Conservation (phyloP, 2,797 vertebrate species). For the Pitangus sulphuratus region DNA sequence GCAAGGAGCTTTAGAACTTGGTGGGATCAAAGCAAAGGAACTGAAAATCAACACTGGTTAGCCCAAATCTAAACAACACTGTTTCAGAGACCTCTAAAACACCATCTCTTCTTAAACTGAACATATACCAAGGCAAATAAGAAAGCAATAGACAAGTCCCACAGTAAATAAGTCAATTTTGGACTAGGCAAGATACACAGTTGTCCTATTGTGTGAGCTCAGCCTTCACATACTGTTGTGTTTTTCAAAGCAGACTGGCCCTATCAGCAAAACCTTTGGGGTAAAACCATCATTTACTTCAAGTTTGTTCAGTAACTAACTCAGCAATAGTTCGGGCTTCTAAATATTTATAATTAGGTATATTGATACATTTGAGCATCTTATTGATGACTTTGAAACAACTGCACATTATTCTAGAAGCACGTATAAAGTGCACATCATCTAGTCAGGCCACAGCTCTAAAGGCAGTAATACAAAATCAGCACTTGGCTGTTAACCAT, state of each 20-base stretch:
- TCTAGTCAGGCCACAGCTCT: neutral
- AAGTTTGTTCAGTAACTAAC: neutral
- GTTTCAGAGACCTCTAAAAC: neutral
- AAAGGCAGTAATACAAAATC: neutral
- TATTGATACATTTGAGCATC: neutral
- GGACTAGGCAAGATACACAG: neutral
- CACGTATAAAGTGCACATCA: neutral
- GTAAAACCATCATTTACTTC: neutral
- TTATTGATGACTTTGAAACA: neutral
- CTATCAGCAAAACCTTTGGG: neutral
- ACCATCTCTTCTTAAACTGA: neutral
- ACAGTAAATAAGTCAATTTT: neutral
- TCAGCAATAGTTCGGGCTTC: neutral
- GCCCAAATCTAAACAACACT: neutral
- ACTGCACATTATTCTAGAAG: neutral
- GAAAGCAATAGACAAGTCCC: neutral
- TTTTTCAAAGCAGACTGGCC: neutral
- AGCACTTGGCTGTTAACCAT: neutral
- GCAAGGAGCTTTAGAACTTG: neutral
- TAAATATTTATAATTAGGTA: neutral
- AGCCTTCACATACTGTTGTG: neutral
- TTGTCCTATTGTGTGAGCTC: neutral
- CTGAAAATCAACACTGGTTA: neutral
- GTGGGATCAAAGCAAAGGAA: neutral
- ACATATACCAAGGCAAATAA: neutral